These are phyloP conservation scores for Salminus brasiliensis DNA, from an alignment of 2,113 vertebrate species.

Conservation along the genomic window DNA sequence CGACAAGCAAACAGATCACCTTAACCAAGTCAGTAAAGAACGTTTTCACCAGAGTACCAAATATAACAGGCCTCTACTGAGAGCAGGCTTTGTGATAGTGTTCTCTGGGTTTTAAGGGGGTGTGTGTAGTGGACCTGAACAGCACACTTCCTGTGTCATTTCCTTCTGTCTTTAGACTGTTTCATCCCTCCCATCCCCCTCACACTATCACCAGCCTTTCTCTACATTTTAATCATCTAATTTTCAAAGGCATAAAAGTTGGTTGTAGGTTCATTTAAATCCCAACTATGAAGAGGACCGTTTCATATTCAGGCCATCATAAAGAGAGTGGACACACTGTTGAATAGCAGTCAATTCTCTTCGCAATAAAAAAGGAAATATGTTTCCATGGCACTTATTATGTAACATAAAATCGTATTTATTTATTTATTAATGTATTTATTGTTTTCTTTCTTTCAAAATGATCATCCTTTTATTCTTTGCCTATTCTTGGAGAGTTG, in stretches of 20 bases:
- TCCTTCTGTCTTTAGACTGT: constrained; percentile 27
- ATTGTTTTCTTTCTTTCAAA: neutral
- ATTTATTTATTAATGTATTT: too few species aligned
- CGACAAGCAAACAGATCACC: constrained; percentile 17
- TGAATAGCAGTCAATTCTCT: constrained; percentile 1
- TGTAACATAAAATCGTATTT: neutral
- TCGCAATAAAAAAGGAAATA: neutral
- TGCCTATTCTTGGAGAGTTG: neutral
- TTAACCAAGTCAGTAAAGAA: constrained; percentile 19
- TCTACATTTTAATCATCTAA: constrained; percentile 48
- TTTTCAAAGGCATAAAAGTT: constrained; percentile 39
- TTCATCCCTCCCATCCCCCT: constrained; percentile 29
- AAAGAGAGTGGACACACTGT: constrained; percentile 4
- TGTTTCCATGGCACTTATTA: neutral
- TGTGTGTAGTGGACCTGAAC: constrained; percentile 68
- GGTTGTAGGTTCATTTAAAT: constrained; percentile 52
- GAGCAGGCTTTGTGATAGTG: constrained; percentile 65
- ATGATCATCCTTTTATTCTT: neutral
- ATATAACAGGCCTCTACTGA: constrained; percentile 60
- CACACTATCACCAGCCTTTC: constrained; percentile 34
- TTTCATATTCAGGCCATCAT: constrained; percentile 30
- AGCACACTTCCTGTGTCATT: constrained; percentile 43
- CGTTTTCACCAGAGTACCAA: constrained; percentile 52
- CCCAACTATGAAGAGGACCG: constrained; percentile 11
- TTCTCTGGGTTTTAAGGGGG: constrained; percentile 65